Conservation (phyloP, 2,888 invertebrate genomes). For the Noctua janthina region DNA sequence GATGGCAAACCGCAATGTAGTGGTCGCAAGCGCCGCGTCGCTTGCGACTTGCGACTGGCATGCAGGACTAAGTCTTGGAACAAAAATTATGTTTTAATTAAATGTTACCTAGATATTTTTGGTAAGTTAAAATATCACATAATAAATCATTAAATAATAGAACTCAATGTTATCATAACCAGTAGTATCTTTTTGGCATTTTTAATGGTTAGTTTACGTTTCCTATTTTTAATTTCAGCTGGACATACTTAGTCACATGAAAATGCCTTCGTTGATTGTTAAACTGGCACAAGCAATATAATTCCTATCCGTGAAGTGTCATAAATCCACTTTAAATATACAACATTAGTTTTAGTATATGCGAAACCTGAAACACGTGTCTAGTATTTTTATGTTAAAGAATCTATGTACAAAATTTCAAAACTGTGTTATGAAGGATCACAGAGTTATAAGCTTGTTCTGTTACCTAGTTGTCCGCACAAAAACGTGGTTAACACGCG, state of each 20-base stretch:
- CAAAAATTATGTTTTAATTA: slow-evolving; percentile 51
- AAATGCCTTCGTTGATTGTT: neutral
- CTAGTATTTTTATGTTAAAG: no score
- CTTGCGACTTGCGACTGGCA: slow-evolving; percentile 12
- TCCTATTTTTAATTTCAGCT: neutral
- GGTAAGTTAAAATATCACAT: neutral
- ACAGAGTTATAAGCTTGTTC: no score
- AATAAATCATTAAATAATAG: neutral
- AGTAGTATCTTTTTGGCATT: neutral
- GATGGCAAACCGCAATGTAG: slow-evolving; percentile 71
- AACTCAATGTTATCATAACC: neutral
- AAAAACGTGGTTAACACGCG: no score
- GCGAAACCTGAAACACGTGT: no score
- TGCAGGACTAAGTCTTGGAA: slow-evolving; percentile 46
- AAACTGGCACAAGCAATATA: neutral
- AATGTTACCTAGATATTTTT: slow-evolving; percentile 22
- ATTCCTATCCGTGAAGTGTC: neutral
- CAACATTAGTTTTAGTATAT: no score
- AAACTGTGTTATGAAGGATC: no score
- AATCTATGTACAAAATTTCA: no score
- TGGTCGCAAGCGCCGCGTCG: slow-evolving; percentile 59
- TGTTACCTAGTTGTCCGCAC: no score
- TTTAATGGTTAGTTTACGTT: neutral
- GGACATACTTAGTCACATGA: neutral
- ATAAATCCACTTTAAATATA: neutral